Base-by-base conservation (phyloP, 2,113 vertebrate genomes). In the Zeus faber region DNA sequence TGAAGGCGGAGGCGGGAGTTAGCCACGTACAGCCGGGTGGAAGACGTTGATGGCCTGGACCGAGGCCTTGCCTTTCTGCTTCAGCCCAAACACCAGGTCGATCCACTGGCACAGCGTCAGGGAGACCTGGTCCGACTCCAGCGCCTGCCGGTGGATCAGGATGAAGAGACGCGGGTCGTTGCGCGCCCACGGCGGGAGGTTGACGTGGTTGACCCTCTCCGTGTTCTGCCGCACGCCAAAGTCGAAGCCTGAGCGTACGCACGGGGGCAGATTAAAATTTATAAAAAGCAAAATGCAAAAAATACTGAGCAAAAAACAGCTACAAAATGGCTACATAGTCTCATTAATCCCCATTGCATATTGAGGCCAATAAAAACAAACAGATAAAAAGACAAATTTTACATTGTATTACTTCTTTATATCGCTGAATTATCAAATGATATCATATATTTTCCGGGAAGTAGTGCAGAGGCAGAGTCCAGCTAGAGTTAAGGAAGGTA, bases 1-100 rank as follows among this genome's bases (percentile, higher is more conserved):
- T 35, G 14, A 35, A 35, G 2, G 9, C 14, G 7, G 3, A 33
- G 3, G 5, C 6, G 14, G 14, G 14, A 35, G 31, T 10, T 7
- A 14, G 39, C 17, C 44, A 87, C 93, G 91, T 84, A 99, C 97
- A 49, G 97, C 97, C 22, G 97, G 97, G 75, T 99, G 97, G 75
- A 99, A 99, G 54, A 99, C 96, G 52, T 99, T 99, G 85, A 99
- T 98, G 82, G 97, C 97, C 48, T 98, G 94, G 57, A 99, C 94
- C 0, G 97, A 94, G 24, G 97, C 92, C 77, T 93, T 97, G 76
- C 96, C 96, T 81, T 99, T 99, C 76, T 99, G 97, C 74, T 99
- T 99, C 63, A 96, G 92, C 16, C 97, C 97, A 9, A 99, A 99
- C 65, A 99, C 96, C 67, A 99, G 77, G 86, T 99, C 96, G 51